Conservation (phyloP, 2,888 invertebrate genomes). For the Periphyllus acericola region DNA sequence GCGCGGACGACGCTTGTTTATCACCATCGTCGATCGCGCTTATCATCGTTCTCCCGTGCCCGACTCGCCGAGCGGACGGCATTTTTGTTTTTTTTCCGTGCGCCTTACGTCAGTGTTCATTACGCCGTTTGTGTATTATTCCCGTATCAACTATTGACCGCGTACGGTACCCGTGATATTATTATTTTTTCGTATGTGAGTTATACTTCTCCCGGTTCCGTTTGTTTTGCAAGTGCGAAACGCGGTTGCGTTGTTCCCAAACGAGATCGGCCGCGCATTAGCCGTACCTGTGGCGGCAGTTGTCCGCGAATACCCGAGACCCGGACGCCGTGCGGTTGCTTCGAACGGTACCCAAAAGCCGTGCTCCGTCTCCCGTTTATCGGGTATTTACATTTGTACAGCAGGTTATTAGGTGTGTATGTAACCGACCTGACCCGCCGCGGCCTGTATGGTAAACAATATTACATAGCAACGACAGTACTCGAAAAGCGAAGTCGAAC, state of each 20-base stretch:
- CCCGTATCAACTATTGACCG: too few species aligned
- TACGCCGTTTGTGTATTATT: background rate
- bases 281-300: background rate
- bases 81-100: background rate
- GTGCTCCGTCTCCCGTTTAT: background rate
- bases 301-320: too few species aligned
- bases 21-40: background rate
- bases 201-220: background rate
- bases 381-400: background rate
- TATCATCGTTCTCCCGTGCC: too few species aligned
- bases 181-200: too few species aligned
- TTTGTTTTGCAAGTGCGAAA: background rate
- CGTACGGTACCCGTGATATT: too few species aligned
- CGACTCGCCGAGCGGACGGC: background rate
- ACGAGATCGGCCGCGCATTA: too few species aligned
- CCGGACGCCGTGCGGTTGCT: background rate
- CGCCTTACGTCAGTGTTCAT: too few species aligned
- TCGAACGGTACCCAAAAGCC: background rate
- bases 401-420: background rate
- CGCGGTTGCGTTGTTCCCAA: background rate
- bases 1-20: slow-evolving; percentile 5
- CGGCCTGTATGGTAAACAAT: background rate
- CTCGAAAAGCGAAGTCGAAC: background rate
- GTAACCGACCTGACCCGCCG: background rate
- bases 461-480: background rate